Conservation (phyloP, 1,140 invertebrate species). For the Drusus annulatus region DNA sequence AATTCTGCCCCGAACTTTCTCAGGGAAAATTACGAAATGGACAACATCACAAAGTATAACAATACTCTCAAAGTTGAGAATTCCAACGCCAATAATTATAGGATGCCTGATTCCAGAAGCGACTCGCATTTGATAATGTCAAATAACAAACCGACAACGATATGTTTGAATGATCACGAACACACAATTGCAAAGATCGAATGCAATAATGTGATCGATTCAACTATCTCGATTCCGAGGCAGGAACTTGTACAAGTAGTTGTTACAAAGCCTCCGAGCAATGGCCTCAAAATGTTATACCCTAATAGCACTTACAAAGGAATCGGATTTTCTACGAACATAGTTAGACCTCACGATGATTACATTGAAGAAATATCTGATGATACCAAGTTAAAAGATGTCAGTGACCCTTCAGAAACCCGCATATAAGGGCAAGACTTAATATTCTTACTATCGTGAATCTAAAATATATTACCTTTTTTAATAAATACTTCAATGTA, state of each 20-base stretch:
- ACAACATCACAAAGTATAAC: conserved; percentile 36
- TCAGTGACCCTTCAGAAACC: conserved; percentile 26
- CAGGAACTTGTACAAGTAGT: conserved; percentile 47
- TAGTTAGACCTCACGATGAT: conserved; percentile 37
- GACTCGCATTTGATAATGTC: conserved; percentile 32
- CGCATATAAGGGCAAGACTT: conserved; percentile 1
- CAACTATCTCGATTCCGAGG: not conserved
- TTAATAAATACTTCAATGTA: no score
- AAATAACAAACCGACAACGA: conserved; percentile 9
- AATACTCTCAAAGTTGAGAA: conserved; percentile 29
- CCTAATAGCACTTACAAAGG: conserved; percentile 45
- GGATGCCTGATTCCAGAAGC: conserved; percentile 50
- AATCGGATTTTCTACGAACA: conserved; percentile 46
- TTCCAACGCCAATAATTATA: conserved; percentile 18
- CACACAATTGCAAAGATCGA: not conserved
- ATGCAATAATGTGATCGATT: conserved; percentile 1
- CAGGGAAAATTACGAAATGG: conserved; percentile 39
- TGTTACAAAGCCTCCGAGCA: conserved; percentile 33
- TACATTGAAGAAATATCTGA: conserved; percentile 21
- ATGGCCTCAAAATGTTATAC: conserved; percentile 50
- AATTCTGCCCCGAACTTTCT: not conserved
- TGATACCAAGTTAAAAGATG: conserved; percentile 26
- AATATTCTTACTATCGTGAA: not conserved
- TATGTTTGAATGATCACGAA: not conserved
- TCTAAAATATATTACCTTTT: no score